Evolutionary conservation across 2,888 invertebrate species (phyloP), one percentile per base, ranked within the genome.

Genomic region (Oscheius myriophilus): DNA sequence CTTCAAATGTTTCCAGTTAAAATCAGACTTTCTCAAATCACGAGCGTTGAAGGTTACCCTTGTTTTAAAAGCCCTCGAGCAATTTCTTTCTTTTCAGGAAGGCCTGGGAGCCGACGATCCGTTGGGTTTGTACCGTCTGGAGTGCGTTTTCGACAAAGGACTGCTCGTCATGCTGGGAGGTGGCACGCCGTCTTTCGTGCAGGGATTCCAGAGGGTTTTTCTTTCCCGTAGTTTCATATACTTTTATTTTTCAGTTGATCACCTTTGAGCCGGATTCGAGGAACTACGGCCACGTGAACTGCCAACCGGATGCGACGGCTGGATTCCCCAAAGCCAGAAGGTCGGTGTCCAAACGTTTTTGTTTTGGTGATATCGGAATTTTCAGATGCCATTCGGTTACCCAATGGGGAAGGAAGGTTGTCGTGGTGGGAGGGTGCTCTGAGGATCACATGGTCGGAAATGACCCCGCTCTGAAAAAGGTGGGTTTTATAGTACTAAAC

Each of bases 161-260:
- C 51, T 39, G n/a, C 51, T 78, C 1, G 18, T 78, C 1, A 63
- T 79, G n/a, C 73, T 82, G 45, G 82, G 82, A n/a, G 82, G 82
- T 7, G 80, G 79, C 2, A 71, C 75, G 7, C 62, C 69, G 2
- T 53, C 55, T 9, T 67, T 39, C 21, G 68, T 68, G 1, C 57
- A 68, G 46, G 33, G 41, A 26, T 54, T 62, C 12, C 55, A 68
- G 9, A 57, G 54, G 25, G 67, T 67, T 33, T 12, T 3, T 6
- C 16, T 2, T 16, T 42, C 21, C 33, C 21, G 26, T 16, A n/a
- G n/a, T n/a, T n/a, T n/a, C n/a, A n/a, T n/a, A 53, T 25, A 53
- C 4, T 6, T 4, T 9, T 9, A 18, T 18, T 26, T 53, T 26
- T 11, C 25, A 59, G 59, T 26, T 59, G 12, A 43, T 18, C 39